These are phyloP conservation scores for Mesitornis unicolor DNA, from an alignment of 2,113 vertebrate species.

Conservation along the genomic window DNA sequence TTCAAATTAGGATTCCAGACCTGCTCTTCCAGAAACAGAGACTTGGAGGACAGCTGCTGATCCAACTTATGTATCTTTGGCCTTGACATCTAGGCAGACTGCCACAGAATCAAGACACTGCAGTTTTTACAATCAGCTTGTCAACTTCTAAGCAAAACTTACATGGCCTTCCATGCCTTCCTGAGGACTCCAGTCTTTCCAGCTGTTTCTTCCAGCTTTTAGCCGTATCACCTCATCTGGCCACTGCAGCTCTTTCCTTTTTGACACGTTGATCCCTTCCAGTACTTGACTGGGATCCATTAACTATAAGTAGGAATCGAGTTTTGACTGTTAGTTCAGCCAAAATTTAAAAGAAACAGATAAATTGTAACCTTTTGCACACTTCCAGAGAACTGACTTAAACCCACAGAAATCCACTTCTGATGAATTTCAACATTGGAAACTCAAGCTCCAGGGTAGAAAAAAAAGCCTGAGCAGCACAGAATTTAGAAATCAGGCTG, in stretches of 20 bases:
- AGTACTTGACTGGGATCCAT: slow-evolving; percentile 91
- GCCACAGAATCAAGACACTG: not conserved
- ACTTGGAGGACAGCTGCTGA: not conserved
- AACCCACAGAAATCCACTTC: not conserved
- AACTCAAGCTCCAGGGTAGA: not conserved
- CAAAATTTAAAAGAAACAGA: slow-evolving; percentile 1
- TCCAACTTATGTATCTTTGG: not conserved
- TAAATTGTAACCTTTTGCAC: not conserved
- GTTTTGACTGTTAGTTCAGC: slow-evolving; percentile 56
- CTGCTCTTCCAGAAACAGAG: not conserved
- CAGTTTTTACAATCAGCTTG: not conserved
- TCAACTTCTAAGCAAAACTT: slow-evolving; percentile 66
- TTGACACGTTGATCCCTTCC: slow-evolving; percentile 94
- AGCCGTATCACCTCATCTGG: slow-evolving; percentile 92
- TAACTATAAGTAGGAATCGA: slow-evolving; percentile 50
- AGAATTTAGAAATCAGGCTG: not conserved
- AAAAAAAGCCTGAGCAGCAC: not conserved
- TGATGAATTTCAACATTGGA: not conserved
- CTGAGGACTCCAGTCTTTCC: slow-evolving; percentile 97
- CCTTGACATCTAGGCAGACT: not conserved
- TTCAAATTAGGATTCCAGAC: not conserved
- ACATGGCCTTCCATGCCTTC: slow-evolving; percentile 99
- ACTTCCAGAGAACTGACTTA: not conserved
- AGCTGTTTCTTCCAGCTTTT: slow-evolving; percentile 93
- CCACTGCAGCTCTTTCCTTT: slow-evolving; percentile 97